phyloP scores from a whole-genome alignment of 2,797 vertebrate species.

The Protosalanx chinensis region DNA sequence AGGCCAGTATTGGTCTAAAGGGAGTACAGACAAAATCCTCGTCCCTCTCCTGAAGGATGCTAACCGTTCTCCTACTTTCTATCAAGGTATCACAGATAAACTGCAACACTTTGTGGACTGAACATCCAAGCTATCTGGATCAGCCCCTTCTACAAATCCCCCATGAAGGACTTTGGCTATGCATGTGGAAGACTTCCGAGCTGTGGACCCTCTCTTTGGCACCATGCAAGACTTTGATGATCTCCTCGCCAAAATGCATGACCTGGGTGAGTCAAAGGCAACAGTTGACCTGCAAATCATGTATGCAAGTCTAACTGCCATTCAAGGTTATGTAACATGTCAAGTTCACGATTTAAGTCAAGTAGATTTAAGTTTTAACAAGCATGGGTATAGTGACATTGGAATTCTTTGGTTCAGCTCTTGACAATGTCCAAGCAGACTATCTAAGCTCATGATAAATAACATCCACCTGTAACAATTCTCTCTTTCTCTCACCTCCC shows the following conservation, averaged over 20 bases:
- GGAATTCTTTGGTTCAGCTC: no score
- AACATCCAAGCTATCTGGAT: constrained; percentile 91
- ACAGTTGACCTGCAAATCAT: not conserved
- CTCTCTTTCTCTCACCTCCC: not conserved
- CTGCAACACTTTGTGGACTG: constrained; percentile 82
- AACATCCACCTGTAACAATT: not conserved
- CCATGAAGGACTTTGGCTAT: constrained; percentile 86
- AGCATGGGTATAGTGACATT: no score
- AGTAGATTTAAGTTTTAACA: not conserved
- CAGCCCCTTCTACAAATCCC: constrained; percentile 89
- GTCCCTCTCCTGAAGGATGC: not conserved
- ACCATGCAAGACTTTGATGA: constrained; percentile 91
- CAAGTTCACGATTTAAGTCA: not conserved
- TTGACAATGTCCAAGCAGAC: no score
- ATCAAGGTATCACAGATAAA: constrained; percentile 84
- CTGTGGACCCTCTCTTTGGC: constrained; percentile 88
- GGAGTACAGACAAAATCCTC: not conserved
- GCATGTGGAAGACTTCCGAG: constrained; percentile 89
- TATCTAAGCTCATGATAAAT: no score
- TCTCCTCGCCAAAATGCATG: constrained; percentile 84
- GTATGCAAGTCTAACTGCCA: no score
- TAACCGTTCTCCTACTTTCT: not conserved
- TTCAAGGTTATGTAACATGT: no score
- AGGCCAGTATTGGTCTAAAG: no score
- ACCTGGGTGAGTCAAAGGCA: constrained; percentile 72